Base-by-base conservation (phyloP, 1,140 invertebrate genomes). In the Microplitis demolitor region DNA sequence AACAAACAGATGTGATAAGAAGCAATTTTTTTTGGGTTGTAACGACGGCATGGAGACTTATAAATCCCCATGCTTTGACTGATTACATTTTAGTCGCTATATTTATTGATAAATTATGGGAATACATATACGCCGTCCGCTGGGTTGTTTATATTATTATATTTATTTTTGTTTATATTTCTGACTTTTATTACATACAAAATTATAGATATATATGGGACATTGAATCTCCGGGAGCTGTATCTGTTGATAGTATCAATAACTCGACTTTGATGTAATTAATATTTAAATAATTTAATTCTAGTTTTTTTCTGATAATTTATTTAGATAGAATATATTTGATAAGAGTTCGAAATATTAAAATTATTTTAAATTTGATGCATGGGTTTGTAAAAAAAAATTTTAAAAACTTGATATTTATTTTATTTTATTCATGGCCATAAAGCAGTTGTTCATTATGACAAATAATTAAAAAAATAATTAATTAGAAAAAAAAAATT, bases 51-150 rank as follows among this genome's bases (percentile, higher is more conserved):
- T 96, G 95, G 95, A 89, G 93, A 71, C 83, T 95, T 0, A 88
- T 93, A 1, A 95, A 96, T 81, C 92, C 93, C 0, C 94, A 96
- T 79, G 92, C 93, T 35, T 87, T 94, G 69, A 83, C 94, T 14
- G 93, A 96, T 83, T 89, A 92, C 70, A 80, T 95, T 11, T 88
- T 95, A 4, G 82, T 95, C 34, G 90, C 93, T 33, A 91, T 96
- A 72, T 95, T 95, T 83, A 90, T 94, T 79, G 94, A 96, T 89
- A 93, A 92, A 78, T 84, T 92, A 2, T 93, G 92, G 91, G 89
- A 91, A 51, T 93, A 93, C 74, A 80, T 93, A n/a, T 88, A 88
- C 73, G 79, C 88, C 33, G 85, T 92, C 4, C 91, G 92, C 76
- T 93, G 91, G 81, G 83, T 87, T 53, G 91, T 91, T 35, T 91